These are phyloP conservation scores for Dolomedes plantarius DNA, from an alignment of 2,888 invertebrate species.

Conservation along the genomic window DNA sequence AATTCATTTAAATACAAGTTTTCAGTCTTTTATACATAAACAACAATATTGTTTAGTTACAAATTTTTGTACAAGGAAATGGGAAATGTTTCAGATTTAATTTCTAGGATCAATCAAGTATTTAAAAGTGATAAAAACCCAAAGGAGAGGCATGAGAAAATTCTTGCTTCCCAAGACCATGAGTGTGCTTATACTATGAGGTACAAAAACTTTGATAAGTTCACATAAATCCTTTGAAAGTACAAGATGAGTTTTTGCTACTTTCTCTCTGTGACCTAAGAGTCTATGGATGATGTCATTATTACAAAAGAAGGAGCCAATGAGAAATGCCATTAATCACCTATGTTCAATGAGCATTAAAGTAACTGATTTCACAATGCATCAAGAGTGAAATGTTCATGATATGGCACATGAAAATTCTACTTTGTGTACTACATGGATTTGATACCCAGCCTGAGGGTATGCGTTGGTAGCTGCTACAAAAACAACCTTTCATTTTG, in stretches of 20 bases:
- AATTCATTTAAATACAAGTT: background rate
- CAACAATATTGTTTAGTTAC: background rate
- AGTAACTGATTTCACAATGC: slow-evolving; percentile 11
- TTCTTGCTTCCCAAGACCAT: slow-evolving; percentile 23
- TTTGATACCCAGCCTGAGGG: background rate
- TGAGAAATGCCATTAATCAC: background rate
- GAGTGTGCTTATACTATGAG: slow-evolving; percentile 15
- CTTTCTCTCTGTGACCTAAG: slow-evolving; percentile 15
- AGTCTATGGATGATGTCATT: background rate
- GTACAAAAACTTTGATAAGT: slow-evolving; percentile 23
- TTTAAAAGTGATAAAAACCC: background rate
- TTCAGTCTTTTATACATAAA: background rate
- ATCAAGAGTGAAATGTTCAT: slow-evolving; percentile 37
- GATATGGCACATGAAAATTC: slow-evolving; percentile 55
- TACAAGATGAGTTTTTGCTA: slow-evolving; percentile 12
- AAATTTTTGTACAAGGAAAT: slow-evolving; percentile 3
- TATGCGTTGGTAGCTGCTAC: background rate
- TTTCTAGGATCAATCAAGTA: background rate
- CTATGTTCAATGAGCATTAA: background rate
- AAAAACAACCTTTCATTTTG: background rate
- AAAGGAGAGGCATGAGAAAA: background rate
- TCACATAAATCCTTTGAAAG: slow-evolving; percentile 21
- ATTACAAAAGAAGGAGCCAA: slow-evolving; percentile 1
- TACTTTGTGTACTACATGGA: slow-evolving; percentile 17
- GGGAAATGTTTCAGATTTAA: background rate